Conservation (phyloP, 2,113 vertebrate species). For the Octodon degus region DNA sequence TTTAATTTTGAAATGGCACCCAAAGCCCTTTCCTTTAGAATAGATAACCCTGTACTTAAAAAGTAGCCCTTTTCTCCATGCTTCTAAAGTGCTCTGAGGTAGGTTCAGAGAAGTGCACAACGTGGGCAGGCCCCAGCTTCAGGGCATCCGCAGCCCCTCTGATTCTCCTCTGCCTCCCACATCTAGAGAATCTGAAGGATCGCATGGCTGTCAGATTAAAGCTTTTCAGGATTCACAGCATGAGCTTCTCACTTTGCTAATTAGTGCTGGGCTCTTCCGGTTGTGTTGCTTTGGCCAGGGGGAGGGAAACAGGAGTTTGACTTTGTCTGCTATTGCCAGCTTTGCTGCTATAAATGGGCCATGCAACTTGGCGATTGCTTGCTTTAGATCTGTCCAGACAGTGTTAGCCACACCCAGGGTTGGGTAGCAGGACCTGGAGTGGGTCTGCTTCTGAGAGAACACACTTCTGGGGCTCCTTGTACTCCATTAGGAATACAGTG, state of each 20-base stretch:
- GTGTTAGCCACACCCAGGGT: neutral
- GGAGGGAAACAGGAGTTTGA: constrained; percentile 18
- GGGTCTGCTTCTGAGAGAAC: neutral
- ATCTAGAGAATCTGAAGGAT: neutral
- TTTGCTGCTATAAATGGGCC: constrained; percentile 64
- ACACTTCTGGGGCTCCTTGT: neutral
- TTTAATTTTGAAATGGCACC: constrained; percentile 61
- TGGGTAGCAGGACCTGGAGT: neutral
- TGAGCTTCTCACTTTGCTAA: constrained; percentile 55
- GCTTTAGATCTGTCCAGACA: neutral
- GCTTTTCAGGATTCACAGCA: constrained; percentile 67
- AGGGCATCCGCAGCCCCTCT: neutral
- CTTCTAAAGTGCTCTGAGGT: neutral
- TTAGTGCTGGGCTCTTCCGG: constrained; percentile 63
- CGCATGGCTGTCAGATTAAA: constrained; percentile 23
- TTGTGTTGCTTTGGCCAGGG: neutral
- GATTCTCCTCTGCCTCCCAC: neutral
- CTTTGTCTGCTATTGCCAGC: constrained; percentile 28
- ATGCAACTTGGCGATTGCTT: constrained; percentile 25
- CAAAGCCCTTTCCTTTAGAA: constrained; percentile 21
- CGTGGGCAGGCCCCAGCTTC: neutral
- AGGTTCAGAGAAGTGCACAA: neutral
- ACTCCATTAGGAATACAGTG: no score
- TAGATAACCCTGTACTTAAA: constrained; percentile 3
- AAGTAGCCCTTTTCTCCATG: neutral